Evolutionary conservation across 1,140 invertebrate genomes (phyloP), one percentile per base, ranked within the genome.

Genomic region (Leptinotarsa defecta): DNA sequence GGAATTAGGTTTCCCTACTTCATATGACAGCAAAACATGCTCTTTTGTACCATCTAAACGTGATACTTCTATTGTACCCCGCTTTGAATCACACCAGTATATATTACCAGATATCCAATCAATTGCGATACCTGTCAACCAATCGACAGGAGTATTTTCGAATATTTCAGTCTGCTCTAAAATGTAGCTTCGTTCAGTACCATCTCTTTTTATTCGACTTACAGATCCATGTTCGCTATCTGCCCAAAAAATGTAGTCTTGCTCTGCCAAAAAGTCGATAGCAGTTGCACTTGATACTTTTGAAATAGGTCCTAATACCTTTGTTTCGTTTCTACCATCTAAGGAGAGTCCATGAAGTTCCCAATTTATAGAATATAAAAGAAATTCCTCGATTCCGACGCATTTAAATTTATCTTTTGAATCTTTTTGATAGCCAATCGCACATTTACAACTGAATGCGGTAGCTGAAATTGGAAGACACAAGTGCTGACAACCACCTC

Each of bases 71-170:
- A 98, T 94, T 11, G 95, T 89, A 83, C 94, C 93, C 4, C 95
- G 91, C 22, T 93, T 92, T 2, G 94, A 93, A 84, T 97, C 95
- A 67, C 94, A 92, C 95, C 95, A 97, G 84, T 96, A 98, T 48
- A 98, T 88, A 85, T 97, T 97, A 34, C 92, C 89, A 13, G 93
- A 92, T 22, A 94, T 88, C 94, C 94, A 96, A 86, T 97, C 96
- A 24, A 96, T 89, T 0, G 95, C 94, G 27, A 97, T 87, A 6
- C 94, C 91, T 63, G 91, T 88, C 8, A 92, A 83, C 89, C 90
- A 92, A 84, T 93, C 92, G n/a, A 89, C 86, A 34, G 89, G 88
- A 48, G 90, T 85, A 65, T 87, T 89, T 64, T 91, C 89, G 65
- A 90, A 87, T 15, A 87, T 85, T 75, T 90, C 89, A 1, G 83